Base-by-base conservation (phyloP, 92 coral and sea anemone genomes). In the Phenganax marumi region DNA sequence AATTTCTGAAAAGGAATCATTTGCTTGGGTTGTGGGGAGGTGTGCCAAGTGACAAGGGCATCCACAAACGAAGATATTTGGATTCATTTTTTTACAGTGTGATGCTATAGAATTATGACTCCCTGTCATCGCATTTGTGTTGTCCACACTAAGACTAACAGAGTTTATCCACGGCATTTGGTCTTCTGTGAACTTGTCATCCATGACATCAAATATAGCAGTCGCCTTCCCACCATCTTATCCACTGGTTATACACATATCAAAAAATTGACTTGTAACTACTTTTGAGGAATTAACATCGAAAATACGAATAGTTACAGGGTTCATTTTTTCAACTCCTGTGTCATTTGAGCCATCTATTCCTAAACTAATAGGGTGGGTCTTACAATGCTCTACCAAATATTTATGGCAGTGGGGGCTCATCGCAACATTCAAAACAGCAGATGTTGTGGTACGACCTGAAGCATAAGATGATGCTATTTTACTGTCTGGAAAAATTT, bases 191-290 rank as follows among this genome's bases (percentile, higher is more conserved):
- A 74, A 51, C 62, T 74, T 74, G n/a, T 58, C 12, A 58, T 74
- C 47, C 52, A 74, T 63, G 7, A 74, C 62, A 10, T 74, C 25
- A 11, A 74, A 74, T 21, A 49, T 58, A 18, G 52, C 56, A 58
- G 52, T 33, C 39, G 65, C 85, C 69, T 81, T 68, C 13, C 46
- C 50, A 43, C 65, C 89, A 86, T 81, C 73, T 19, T 68, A 14
- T 18, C 89, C 89, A 74, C 73, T 82, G 43, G 87, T 83, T n/a
- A 87, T 68, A 83, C 87, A 83, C 84, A 76, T 87, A 71, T 83
- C 80, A 68, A 68, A 83, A 43, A 87, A 82, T 26, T 83, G 84
- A 33, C n/a, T 43, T 76, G 90, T 87, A 13, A 83, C 81, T 3
- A 53, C 68, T 77, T 83, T 87, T 2, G 84, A 83, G 8, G 79